Evolutionary conservation across 1,140 invertebrate genomes (phyloP).

Genomic region (Rhyzopertha dominica): DNA sequence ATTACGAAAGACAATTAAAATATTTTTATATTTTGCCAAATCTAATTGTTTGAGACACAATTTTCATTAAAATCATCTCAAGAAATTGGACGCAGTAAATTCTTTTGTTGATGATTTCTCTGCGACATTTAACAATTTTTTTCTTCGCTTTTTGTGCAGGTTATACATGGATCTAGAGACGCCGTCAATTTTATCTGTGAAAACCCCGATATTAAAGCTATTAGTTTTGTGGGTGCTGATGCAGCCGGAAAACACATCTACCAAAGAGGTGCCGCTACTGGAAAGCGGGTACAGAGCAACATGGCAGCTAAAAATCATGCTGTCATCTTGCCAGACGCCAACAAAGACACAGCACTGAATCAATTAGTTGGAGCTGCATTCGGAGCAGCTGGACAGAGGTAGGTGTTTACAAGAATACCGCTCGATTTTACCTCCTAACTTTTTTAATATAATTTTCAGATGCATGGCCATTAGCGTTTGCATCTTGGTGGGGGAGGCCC

Average conservation of each 20-base stretch:
- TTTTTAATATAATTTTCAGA: too few species aligned
- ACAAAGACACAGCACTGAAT: conserved; percentile 94
- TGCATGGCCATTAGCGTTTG: conserved; percentile 99
- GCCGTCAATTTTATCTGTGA: conserved; percentile 97
- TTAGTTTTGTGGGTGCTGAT: conserved; percentile 98
- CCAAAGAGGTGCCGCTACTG: conserved; percentile 71
- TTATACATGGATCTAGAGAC: conserved; percentile 93
- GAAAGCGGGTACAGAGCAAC: conserved; percentile 96
- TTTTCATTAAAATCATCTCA: too few species aligned
- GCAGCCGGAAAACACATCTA: conserved; percentile 96
- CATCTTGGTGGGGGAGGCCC: conserved; percentile 90
- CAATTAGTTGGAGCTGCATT: conserved; percentile 94
- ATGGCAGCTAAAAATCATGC: conserved; percentile 99
- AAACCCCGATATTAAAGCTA: conserved; percentile 91
- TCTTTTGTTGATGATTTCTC: background rate
- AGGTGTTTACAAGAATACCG: too few species aligned
- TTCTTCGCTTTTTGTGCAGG: conserved; percentile 46
- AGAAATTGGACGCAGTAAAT: too few species aligned
- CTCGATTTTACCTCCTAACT: too few species aligned
- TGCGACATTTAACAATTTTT: background rate
- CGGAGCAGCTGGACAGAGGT: conserved; percentile 87
- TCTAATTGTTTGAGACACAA: conserved; percentile 4
- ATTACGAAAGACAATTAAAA: too few species aligned
- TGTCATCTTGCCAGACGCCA: conserved; percentile 93
- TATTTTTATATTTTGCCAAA: conserved; percentile 12